Evolutionary conservation across 2,113 vertebrate species (phyloP).

Genomic region (Colinus virginianus): DNA sequence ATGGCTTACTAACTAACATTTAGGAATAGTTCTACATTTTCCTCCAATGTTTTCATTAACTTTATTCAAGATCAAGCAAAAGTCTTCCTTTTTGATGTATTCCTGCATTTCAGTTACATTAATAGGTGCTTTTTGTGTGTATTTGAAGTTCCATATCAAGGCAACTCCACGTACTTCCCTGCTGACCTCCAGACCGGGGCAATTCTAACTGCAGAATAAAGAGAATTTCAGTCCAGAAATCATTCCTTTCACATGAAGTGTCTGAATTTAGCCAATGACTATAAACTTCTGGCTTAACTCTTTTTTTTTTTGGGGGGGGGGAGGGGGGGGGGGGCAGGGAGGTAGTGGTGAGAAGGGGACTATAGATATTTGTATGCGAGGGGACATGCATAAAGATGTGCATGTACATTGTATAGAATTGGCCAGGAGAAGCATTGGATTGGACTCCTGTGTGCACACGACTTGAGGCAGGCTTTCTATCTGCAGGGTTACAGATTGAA

Average conservation of each 20-base stretch:
- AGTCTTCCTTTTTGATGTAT: not conserved
- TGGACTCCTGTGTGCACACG: not conserved
- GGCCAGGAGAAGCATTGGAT: not conserved
- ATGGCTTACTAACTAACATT: not conserved
- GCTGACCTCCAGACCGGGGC: not conserved
- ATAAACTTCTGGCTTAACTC: not conserved
- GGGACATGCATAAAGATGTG: not conserved
- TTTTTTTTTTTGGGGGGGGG: not conserved
- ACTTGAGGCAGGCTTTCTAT: not conserved
- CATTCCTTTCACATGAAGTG: not conserved
- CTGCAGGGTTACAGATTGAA: not conserved
- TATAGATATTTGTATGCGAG: not conserved
- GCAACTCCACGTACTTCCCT: not conserved
- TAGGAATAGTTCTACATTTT: not conserved
- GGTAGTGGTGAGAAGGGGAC: no score
- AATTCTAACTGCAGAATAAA: not conserved
- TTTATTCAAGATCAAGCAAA: not conserved
- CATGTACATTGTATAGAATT: not conserved
- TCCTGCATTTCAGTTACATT: conserved; percentile 29
- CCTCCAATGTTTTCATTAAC: not conserved
- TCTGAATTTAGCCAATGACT: not conserved
- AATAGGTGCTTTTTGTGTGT: not conserved
- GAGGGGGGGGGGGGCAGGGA: no score
- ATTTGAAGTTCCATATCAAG: not conserved
- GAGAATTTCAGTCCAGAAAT: not conserved